A percentile compares a stretch with the other conserved stretches of the same genome.
Conservation (phyloP, 2,888 invertebrate genomes). For the Cyaniris semiargus region DNA sequence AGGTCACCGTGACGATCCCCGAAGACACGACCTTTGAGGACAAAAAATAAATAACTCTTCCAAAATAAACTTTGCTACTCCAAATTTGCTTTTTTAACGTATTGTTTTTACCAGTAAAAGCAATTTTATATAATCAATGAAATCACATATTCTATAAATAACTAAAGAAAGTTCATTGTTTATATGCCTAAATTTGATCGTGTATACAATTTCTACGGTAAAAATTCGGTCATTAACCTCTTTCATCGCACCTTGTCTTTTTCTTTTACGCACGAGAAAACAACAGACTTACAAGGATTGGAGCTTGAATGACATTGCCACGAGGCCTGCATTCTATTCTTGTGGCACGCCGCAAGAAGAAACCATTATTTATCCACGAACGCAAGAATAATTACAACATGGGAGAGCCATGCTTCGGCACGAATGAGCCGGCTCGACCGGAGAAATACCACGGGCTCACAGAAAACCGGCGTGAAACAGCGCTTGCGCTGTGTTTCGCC, state of each 20-base stretch:
- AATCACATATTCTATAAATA: background rate
- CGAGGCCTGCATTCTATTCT: too few relatives aligned
- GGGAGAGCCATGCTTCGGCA: too few relatives aligned
- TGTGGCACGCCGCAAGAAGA: too few relatives aligned
- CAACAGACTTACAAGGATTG: too few relatives aligned
- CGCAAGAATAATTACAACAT: too few relatives aligned
- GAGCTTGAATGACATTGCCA: too few relatives aligned
- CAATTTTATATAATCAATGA: background rate
- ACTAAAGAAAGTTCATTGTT: background rate
- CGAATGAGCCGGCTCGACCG: too few relatives aligned
- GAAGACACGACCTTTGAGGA: background rate
- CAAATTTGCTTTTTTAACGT: background rate
- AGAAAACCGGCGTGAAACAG: too few relatives aligned
- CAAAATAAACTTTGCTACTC: background rate
- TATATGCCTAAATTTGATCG: background rate
- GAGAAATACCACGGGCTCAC: too few relatives aligned
- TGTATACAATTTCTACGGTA: background rate
- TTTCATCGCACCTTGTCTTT: background rate
- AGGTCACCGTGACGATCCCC: background rate
- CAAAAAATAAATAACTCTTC: conserved; percentile 11
- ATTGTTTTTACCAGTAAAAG: background rate
- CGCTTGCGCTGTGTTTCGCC: too few relatives aligned
- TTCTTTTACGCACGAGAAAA: too few relatives aligned
- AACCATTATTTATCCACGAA: too few relatives aligned
- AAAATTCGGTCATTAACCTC: background rate